These are phyloP conservation scores for Chrysaora quinquecirrha DNA, from an alignment of 30 jellyfish, hydroid and myxozoan genomes.

Conservation along the genomic window DNA sequence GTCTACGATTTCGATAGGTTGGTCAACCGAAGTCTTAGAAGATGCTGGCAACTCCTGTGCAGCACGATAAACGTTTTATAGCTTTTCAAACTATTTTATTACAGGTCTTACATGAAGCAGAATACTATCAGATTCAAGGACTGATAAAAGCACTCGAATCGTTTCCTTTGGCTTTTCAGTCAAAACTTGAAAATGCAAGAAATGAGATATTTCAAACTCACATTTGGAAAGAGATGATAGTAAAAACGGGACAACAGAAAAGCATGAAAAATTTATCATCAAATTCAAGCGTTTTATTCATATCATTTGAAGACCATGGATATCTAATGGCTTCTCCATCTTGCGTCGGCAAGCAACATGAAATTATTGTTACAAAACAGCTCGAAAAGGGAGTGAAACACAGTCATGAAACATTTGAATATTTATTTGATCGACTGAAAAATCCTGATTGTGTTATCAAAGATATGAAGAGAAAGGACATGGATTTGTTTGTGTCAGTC, in stretches of 20 bases:
- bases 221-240: slow-evolving; percentile 55
- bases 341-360: slow-evolving; percentile 66
- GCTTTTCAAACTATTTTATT: too few species aligned
- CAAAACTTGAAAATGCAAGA: slow-evolving; percentile 26
- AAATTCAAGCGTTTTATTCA: slow-evolving; percentile 22
- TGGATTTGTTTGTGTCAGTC: slow-evolving; percentile 38
- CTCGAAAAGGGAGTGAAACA: slow-evolving; percentile 28
- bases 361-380: slow-evolving; percentile 34
- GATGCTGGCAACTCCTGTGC: too few species aligned
- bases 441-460: slow-evolving; percentile 24
- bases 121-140: slow-evolving; percentile 70
- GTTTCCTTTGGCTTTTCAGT: slow-evolving; percentile 56
- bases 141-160: slow-evolving; percentile 52
- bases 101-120: slow-evolving; percentile 76
- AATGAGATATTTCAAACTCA: slow-evolving; percentile 34
- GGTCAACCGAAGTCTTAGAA: too few species aligned
- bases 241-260: slow-evolving; percentile 34
- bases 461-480: slow-evolving; percentile 34
- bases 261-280: slow-evolving; percentile 39
- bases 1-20: too few species aligned
- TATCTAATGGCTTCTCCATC: slow-evolving; percentile 23
- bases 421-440: slow-evolving; percentile 23
- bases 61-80: too few species aligned
- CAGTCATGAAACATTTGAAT: slow-evolving; percentile 44
- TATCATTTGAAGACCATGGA: slow-evolving; percentile 32